Base-by-base conservation (phyloP, 35 echinoderm and acorn worm genomes). In the Nesometra sesokonis region DNA sequence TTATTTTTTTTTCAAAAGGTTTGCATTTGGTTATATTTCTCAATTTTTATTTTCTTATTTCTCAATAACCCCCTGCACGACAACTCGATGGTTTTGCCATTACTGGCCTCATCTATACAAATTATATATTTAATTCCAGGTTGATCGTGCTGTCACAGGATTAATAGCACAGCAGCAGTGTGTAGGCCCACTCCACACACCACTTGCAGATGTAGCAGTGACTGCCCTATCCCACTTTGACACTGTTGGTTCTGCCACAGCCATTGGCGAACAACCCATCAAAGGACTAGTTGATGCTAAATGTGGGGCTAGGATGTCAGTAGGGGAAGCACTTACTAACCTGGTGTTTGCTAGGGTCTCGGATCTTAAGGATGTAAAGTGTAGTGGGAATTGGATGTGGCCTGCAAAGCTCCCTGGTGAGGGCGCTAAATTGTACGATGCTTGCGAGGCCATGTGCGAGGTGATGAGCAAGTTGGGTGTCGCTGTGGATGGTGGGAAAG, bases 381-480 rank as follows among this genome's bases (percentile, higher is more conserved):
- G 96, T 35, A 99, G 96, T 81, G 93, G 96, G 57, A 99, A 99
- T 78, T 99, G 96, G 96, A 99, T 99, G 96, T 99, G 96, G 96
- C 96, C 96, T 29, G 96, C 96, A 32, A 99, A 99, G 88, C 86
- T 94, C 36, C 88, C 93, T 47, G 96, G 96, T 31, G 96, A 94
- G 85, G 96, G 96, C 5, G 96, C 96, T 77, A 90, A 92, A 30
- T 82, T 99, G 29, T 92, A 90, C 34, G 96, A 99, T 77, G 92
- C 96, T 0, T 99, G 96, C 31, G 79, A 92, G 39, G 90, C 96
- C 77, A 99, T 99, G 96, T 94, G 96, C 47, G 84, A 94, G 83
- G 87, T 94, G 35, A 99, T 99, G 96, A 80, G 79, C 29, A 40
- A 99, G 35, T 89, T 99, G 11, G 96, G 96, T 11, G 90, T 99